Percentiles rank a stretch among this genome's conserved stretches.
Evolutionary conservation across 53 echinoderm and acorn worm species (phyloP).

Genomic region (Glandiceps talaboti): DNA sequence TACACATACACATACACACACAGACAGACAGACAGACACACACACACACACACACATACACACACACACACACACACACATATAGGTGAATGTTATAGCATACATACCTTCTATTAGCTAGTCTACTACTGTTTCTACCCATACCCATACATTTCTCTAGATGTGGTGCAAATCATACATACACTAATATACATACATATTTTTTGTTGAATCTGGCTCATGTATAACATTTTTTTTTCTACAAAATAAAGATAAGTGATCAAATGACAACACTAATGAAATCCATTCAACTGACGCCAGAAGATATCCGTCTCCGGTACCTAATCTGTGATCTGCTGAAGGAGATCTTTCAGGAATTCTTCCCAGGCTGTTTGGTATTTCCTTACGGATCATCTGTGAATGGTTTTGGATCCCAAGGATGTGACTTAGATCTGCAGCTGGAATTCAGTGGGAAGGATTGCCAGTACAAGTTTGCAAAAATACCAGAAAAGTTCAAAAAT

Average conservation of each 20-base stretch:
- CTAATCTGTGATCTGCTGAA: constrained; percentile 75
- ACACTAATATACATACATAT: too few species aligned
- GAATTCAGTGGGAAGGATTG: constrained; percentile 25
- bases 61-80: background rate
- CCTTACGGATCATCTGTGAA: constrained; percentile 94
- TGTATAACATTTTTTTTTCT: too few species aligned
- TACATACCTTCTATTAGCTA: constrained; percentile 51
- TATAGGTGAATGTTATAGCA: background rate
- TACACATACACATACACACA: background rate
- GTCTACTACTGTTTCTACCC: constrained; percentile 94
- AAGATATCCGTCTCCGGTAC: constrained; percentile 56
- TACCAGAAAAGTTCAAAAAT: constrained; percentile 2
- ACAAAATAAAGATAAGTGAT: constrained; percentile 57
- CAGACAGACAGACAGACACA: background rate
- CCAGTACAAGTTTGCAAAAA: constrained; percentile 35
- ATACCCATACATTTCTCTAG: constrained; percentile 98
- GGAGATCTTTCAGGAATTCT: constrained; percentile 66
- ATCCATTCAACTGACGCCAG: constrained; percentile 21
- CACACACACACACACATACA: background rate
- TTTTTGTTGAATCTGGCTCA: too few species aligned
- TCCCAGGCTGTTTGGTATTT: constrained; percentile 47
- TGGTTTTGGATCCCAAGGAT: constrained; percentile 64
- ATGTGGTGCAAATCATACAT: constrained; percentile 96
- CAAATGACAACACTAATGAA: constrained; percentile 55
- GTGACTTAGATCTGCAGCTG: constrained; percentile 81